Conservation (phyloP, 2,888 invertebrate species). For the Lysandra coridon region DNA sequence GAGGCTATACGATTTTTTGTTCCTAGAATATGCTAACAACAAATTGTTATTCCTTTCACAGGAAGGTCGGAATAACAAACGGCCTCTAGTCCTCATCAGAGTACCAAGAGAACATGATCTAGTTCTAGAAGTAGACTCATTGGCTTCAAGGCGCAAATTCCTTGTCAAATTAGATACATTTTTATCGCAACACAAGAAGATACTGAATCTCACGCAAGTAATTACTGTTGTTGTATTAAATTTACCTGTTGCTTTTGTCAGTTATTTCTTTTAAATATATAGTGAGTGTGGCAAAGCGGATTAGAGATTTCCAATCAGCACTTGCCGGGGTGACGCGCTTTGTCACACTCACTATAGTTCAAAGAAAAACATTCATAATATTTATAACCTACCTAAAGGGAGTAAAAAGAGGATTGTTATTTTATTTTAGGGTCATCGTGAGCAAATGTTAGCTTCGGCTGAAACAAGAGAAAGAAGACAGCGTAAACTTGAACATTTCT, state of each 20-base stretch:
- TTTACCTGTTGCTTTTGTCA: neutral
- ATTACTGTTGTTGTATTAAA: constrained; percentile 40
- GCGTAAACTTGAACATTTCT: constrained; percentile 95
- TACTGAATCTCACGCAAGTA: constrained; percentile 86
- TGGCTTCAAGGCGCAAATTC: constrained; percentile 90
- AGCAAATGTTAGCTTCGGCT: constrained; percentile 93
- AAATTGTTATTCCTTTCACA: constrained; percentile 44
- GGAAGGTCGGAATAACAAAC: constrained; percentile 85
- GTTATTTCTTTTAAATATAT: neutral
- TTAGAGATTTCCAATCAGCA: no score
- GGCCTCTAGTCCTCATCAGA: constrained; percentile 90
- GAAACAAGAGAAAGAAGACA: constrained; percentile 97
- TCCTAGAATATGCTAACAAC: no score
- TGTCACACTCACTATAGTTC: neutral
- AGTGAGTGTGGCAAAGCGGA: no score
- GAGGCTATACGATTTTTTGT: no score
- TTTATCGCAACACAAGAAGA: constrained; percentile 90
- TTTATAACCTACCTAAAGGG: neutral
- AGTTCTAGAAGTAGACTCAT: constrained; percentile 93
- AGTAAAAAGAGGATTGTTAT: neutral
- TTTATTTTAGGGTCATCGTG: constrained; percentile 83
- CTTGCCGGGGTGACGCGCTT: no score
- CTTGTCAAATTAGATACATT: constrained; percentile 93
- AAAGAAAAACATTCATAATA: neutral
- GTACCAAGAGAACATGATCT: constrained; percentile 95